A percentile compares a stretch with the other conserved stretches of the same genome.
phyloP scores from a whole-genome alignment of 2,888 invertebrate species.

The Lithophane leautieri region DNA sequence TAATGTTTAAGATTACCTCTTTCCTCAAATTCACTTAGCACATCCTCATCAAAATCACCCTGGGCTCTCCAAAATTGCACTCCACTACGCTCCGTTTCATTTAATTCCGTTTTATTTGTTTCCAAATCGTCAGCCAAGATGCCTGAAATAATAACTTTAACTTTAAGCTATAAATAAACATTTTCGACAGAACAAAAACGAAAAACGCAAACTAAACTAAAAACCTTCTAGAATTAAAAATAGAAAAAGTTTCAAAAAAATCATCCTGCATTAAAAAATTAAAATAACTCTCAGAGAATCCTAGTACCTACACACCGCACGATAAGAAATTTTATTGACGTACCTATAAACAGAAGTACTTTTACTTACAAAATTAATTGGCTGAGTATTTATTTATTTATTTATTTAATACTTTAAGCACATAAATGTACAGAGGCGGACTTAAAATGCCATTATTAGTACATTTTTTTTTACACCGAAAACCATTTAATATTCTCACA shows the following conservation, averaged over 20 bases:
- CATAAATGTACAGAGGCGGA: too few relatives aligned
- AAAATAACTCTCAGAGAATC: neutral
- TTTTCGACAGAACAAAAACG: neutral
- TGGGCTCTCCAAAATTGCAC: conserved; percentile 50
- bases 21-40: conserved; percentile 30
- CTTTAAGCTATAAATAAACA: neutral
- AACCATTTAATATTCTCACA: neutral
- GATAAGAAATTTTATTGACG: conserved; percentile 50
- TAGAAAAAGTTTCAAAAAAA: conserved; percentile 27
- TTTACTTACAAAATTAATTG: conserved; percentile 42
- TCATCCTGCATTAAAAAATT: conserved; percentile 30
- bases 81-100: conserved; percentile 9
- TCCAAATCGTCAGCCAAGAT: neutral
- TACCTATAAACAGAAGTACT: conserved; percentile 6
- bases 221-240: conserved; percentile 44
- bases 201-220: neutral
- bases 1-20: conserved; percentile 36
- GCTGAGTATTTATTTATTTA: too few relatives aligned
- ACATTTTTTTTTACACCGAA: neutral
- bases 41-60: conserved; percentile 39
- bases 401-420: too few relatives aligned
- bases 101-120: conserved; percentile 4
- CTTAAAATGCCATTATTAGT: too few relatives aligned
- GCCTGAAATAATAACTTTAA: conserved; percentile 16
- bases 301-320: neutral